phyloP scores from a whole-genome alignment of 2,113 vertebrate genomes.

The Morone saxatilis region DNA sequence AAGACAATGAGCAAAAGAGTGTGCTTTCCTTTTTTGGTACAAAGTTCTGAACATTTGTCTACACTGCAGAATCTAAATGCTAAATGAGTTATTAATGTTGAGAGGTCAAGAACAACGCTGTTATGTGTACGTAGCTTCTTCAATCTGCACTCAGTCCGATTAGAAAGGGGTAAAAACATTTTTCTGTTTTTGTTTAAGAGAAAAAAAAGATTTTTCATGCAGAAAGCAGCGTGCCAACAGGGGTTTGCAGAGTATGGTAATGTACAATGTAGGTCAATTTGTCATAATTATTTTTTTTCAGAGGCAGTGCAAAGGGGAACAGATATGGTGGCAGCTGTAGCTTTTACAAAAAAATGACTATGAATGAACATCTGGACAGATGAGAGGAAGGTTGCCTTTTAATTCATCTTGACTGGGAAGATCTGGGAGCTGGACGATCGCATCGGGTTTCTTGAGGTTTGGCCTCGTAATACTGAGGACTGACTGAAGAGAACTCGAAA shows the following conservation, averaged over 20 bases:
- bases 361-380: slow-evolving; percentile 33
- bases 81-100: slow-evolving; percentile 17
- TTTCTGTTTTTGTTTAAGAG: slow-evolving; percentile 31
- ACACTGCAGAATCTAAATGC: background rate
- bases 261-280: background rate
- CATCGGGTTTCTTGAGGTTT: slow-evolving; percentile 59
- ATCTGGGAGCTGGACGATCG: slow-evolving; percentile 35
- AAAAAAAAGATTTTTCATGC: background rate
- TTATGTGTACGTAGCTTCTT: background rate
- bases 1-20: background rate
- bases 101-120: background rate
- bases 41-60: background rate
- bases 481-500: slow-evolving; percentile 42
- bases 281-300: background rate
- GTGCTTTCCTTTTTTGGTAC: background rate
- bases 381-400: slow-evolving; percentile 39
- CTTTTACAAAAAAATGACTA: slow-evolving; percentile 57
- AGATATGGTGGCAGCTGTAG: slow-evolving; percentile 11
- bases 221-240: background rate
- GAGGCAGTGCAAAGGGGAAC: slow-evolving; percentile 6
- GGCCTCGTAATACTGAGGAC: slow-evolving; percentile 29
- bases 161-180: background rate
- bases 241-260: background rate
- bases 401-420: slow-evolving; percentile 39
- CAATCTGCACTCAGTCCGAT: slow-evolving; percentile 7